Evolutionary conservation across 1,140 invertebrate genomes (phyloP).

Genomic region (Bombus turneri): DNA sequence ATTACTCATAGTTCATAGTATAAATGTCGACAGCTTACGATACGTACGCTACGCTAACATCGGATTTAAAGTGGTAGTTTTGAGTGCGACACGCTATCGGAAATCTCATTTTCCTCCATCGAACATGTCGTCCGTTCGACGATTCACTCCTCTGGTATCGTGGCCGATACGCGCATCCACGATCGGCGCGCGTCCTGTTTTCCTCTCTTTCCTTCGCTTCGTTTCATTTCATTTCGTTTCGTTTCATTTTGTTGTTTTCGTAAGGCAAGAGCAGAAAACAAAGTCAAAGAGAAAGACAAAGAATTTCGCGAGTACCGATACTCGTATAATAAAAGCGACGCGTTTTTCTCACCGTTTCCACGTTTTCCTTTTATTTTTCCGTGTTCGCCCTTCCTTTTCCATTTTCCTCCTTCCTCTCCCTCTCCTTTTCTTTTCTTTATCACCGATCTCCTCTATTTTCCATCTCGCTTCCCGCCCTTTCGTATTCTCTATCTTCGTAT

Average conservation of each 20-base stretch:
- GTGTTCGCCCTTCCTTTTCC: background rate
- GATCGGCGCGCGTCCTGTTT: background rate
- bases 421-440: background rate
- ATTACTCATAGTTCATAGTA: slow-evolving; percentile 58
- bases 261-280: slow-evolving; percentile 53
- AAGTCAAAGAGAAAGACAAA: slow-evolving; percentile 40
- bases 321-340: slow-evolving; percentile 25
- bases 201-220: background rate
- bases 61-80: slow-evolving; percentile 43
- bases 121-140: background rate
- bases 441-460: background rate
- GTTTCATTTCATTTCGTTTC: too few relatives aligned
- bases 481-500: slow-evolving; percentile 30
- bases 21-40: slow-evolving; percentile 58
- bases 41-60: slow-evolving; percentile 52
- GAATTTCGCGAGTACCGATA: slow-evolving; percentile 15
- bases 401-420: background rate
- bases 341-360: background rate
- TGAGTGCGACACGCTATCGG: slow-evolving; percentile 30
- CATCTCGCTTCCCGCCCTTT: background rate
- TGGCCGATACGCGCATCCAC: background rate
- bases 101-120: slow-evolving; percentile 2
- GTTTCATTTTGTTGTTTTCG: background rate
- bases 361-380: background rate
- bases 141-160: background rate